These are phyloP conservation scores for Magallana ariakensis DNA, from an alignment of 1,140 invertebrate genomes.

Conservation along the genomic window DNA sequence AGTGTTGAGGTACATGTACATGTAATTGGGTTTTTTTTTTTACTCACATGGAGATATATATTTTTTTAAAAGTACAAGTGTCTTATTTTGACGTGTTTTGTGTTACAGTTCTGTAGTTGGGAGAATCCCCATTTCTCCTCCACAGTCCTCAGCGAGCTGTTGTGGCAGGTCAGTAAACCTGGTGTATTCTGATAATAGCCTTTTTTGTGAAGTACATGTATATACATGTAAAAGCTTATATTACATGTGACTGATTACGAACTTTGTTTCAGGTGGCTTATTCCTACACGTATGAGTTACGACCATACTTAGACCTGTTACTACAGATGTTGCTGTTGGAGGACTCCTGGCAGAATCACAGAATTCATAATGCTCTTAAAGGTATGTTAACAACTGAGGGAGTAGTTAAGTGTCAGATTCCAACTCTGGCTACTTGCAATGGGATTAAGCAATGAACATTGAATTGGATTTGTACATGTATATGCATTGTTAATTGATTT, in stretches of 20 bases:
- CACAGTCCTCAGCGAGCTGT: conserved; percentile 91
- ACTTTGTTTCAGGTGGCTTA: conserved; percentile 85
- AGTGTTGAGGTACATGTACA: neutral
- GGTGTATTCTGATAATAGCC: neutral
- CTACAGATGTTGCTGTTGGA: conserved; percentile 92
- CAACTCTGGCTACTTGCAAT: neutral
- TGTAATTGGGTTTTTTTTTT: no score
- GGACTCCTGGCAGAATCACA: conserved; percentile 96
- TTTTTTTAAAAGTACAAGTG: no score
- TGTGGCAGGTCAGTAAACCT: conserved; percentile 84
- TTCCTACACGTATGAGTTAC: conserved; percentile 95
- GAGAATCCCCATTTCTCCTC: conserved; percentile 96
- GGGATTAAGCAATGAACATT: neutral
- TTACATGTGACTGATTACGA: neutral
- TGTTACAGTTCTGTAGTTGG: conserved; percentile 93
- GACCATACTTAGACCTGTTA: conserved; percentile 94
- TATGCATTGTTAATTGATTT: no score
- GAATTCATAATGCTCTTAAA: conserved; percentile 94
- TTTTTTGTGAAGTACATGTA: neutral
- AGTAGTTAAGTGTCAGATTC: neutral
- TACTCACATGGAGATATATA: no score
- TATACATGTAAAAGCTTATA: neutral
- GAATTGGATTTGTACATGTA: no score
- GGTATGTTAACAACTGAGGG: conserved; percentile 70
- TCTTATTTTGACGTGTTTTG: neutral